These are phyloP conservation scores for Baronia brevicornis DNA, from an alignment of 2,888 invertebrate species.

Conservation along the genomic window DNA sequence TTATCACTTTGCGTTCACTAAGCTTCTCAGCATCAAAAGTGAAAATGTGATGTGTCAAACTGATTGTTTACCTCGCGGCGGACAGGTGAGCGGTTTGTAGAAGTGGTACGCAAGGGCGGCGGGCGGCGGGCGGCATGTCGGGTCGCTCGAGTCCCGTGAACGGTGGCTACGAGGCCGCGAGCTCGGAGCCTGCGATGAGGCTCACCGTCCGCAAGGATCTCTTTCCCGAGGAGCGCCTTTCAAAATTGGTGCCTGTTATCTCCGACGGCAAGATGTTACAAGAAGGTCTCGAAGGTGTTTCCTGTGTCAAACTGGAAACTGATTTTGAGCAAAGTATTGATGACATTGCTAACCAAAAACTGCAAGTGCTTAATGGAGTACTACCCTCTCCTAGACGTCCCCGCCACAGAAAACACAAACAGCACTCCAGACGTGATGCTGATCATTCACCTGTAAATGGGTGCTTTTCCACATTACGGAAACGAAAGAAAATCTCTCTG, in stretches of 20 bases:
- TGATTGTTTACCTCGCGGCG: conserved; percentile 72
- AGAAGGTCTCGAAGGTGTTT: conserved; percentile 45
- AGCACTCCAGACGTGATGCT: conserved; percentile 52
- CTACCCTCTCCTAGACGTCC: conserved; percentile 45
- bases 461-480: conserved; percentile 50
- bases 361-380: conserved; percentile 51
- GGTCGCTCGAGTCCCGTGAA: conserved; percentile 67
- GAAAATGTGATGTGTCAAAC: conserved; percentile 77
- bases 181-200: conserved; percentile 44
- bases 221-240: conserved; percentile 52
- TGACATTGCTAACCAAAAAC: conserved; percentile 59
- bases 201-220: conserved; percentile 71
- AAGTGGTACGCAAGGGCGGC: conserved; percentile 67
- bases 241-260: conserved; percentile 34
- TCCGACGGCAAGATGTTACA: conserved; percentile 36
- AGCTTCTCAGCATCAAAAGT: conserved; percentile 65
- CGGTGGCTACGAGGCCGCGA: conserved; percentile 64
- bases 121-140: conserved; percentile 72
- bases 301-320: conserved; percentile 66
- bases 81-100: conserved; percentile 72
- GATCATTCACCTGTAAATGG: conserved; percentile 49
- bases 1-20: conserved; percentile 50
- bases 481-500: conserved; percentile 52
- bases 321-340: conserved; percentile 72
- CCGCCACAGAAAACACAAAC: conserved; percentile 62